Evolutionary conservation across 2,888 invertebrate genomes (phyloP), one percentile per base, ranked within the genome.

Genomic region (Lithophane socia): DNA sequence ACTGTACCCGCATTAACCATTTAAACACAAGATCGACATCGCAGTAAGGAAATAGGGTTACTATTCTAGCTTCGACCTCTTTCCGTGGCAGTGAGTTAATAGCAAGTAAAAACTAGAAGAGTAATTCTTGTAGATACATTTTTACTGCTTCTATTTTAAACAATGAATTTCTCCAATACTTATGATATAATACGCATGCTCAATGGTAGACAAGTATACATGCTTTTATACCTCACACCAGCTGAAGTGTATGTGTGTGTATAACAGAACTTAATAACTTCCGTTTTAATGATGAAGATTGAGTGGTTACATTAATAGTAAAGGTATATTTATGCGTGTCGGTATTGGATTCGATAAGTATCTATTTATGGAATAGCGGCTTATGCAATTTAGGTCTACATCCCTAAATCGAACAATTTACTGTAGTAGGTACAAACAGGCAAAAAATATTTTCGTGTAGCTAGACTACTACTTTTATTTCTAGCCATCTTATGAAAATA

Each of bases 251-350:
- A 24, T 56, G 21, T 61, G 56, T 54, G 58, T 73, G 58, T 56
- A 52, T 80, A 54, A 76, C 70, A 52, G 24, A 67, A 71, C n/a
- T 47, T 79, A 77, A 73, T 69, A 64, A 78, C 66, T 76, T 81
- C 74, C 77, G 73, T 86, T 86, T 61, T 73, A 68, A 65, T 65
- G 42, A 73, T 73, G 54, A 77, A 73, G 64, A 75, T 75, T 29
- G 60, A 84, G 56, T 66, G 61, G 72, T 77, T 73, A 76, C 64
- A 58, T 67, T 73, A 52, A 47, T 64, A 73, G 63, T 58, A 52
- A 42, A 67, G 18, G 60, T 81, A 69, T 65, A 75, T 75, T 63
- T 63, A 61, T 71, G 69, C 29, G 54, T 85, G 77, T 73, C 67
- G 71, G 77, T 80, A 61, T 61, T 44, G 47, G 21, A 68, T 74